A percentile compares a stretch with the other conserved stretches of the same genome.
Evolutionary conservation across 2,888 invertebrate genomes (phyloP).

Genomic region (Amphipoea lucens): DNA sequence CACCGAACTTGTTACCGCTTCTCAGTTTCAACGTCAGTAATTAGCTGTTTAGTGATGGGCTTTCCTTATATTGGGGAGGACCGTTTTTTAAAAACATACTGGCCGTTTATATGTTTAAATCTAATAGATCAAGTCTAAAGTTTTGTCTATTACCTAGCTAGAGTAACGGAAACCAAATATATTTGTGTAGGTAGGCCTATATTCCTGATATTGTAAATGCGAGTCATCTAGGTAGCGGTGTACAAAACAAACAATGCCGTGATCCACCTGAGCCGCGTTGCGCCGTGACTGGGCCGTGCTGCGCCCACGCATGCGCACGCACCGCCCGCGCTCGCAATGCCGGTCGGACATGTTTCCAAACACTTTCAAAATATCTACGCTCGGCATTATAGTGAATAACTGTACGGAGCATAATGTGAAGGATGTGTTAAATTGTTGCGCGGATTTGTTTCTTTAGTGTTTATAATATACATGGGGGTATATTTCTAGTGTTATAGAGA

Average conservation of each 20-base stretch:
- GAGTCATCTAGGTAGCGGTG: slow-evolving; percentile 57
- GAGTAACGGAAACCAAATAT: neutral
- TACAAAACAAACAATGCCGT: slow-evolving; percentile 67
- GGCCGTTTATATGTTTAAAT: neutral
- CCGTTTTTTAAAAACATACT: neutral
- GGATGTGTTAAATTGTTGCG: slow-evolving; percentile 36
- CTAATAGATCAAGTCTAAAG: too few species aligned
- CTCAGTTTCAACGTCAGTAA: slow-evolving; percentile 48
- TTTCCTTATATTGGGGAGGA: slow-evolving; percentile 7
- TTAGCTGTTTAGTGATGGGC: slow-evolving; percentile 38
- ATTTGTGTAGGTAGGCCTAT: slow-evolving; percentile 16
- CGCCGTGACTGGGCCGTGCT: slow-evolving; percentile 64
- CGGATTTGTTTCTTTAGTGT: slow-evolving; percentile 1
- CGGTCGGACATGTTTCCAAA: slow-evolving; percentile 76
- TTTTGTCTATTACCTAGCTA: neutral
- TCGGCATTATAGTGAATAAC: slow-evolving; percentile 18
- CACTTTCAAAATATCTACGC: slow-evolving; percentile 65
- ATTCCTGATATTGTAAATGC: slow-evolving; percentile 28
- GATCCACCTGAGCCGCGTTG: slow-evolving; percentile 74
- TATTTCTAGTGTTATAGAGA: neutral
- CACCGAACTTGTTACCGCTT: slow-evolving; percentile 51
- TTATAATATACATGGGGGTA: neutral
- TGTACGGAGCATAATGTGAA: slow-evolving; percentile 12
- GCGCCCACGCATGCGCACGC: slow-evolving; percentile 73
- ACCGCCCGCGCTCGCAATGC: slow-evolving; percentile 66